Base-by-base conservation (phyloP, 92 coral and sea anemone genomes). In the Porites cylindrica region DNA sequence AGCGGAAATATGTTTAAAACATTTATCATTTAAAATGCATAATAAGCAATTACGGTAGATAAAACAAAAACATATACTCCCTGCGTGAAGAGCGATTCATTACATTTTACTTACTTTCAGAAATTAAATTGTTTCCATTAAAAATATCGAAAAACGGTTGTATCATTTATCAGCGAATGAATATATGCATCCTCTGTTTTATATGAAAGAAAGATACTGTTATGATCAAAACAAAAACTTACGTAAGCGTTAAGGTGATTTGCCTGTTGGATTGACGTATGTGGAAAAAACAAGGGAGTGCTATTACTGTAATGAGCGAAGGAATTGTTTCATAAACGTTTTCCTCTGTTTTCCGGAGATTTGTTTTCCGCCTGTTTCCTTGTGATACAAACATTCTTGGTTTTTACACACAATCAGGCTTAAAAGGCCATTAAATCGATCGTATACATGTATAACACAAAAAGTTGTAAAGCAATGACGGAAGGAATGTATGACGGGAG, bases 251-350 rank as follows among this genome's bases (percentile, higher is more conserved):
- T n/a, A n/a, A 7, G 67, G 24, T 20, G 26, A 26, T 76, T 75
- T 76, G 70, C 62, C n/a, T 29, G 14, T 24, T 19, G 23, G 73
- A 51, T 51, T 47, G 61, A 20, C 14, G 29, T 52, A 24, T 64
- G 50, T 66, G 63, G 47, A 3, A n/a, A 66, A 66, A 65, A 47
- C 53, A 19, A 20, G 26, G 7, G 21, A 20, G 43, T 19, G 6
- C 62, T 73, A 79, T 79, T 79, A 80, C 23, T 38, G 21, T 23
- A 51, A 66, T 51, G 50, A 80, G 64, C 1, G 21, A 1, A 20
- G 47, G 16, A 66, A 18, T 78, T 8, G 66, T 78, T 77, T 62
- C 29, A 66, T 23, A 80, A 80, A 80, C 64, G 52, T 80, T 24
- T 14, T 51, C 84, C 24, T 51, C 21, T 66, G 60, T 11, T 21